A percentile compares a stretch with the other conserved stretches of the same genome.
phyloP scores from a whole-genome alignment of 1,140 invertebrate genomes.

The Drosophila persimilis region DNA sequence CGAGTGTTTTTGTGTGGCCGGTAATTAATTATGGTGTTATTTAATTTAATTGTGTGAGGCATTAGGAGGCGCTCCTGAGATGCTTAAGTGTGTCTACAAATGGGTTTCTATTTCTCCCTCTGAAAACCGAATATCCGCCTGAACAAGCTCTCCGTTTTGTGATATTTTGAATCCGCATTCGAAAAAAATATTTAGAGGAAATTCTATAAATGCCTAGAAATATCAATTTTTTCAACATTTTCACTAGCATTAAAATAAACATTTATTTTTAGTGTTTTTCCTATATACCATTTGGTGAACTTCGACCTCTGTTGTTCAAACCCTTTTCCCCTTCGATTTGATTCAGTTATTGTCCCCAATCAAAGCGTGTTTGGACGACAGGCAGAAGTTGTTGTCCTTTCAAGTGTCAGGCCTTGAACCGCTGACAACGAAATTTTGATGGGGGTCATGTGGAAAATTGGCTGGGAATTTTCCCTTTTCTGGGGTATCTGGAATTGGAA shows the following conservation, averaged over 20 bases:
- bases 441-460: slow-evolving; percentile 70
- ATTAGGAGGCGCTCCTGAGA: slow-evolving; percentile 54
- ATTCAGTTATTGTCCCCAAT: slow-evolving; percentile 40
- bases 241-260: too few species aligned
- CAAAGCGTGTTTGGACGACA: slow-evolving; percentile 28
- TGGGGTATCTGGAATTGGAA: slow-evolving; percentile 4
- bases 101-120: slow-evolving; percentile 7
- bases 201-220: not conserved
- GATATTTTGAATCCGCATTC: too few species aligned
- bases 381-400: slow-evolving; percentile 19
- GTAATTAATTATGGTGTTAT: slow-evolving; percentile 77
- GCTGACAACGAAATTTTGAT: slow-evolving; percentile 55
- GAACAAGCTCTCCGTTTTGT: too few species aligned
- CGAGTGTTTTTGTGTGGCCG: slow-evolving; percentile 22
- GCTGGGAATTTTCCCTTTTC: slow-evolving; percentile 38
- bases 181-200: not conserved
- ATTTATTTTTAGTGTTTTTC: too few species aligned
- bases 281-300: too few species aligned
- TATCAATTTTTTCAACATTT: too few species aligned
- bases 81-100: slow-evolving; percentile 24
- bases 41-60: slow-evolving; percentile 74
- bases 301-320: slow-evolving; percentile 12
- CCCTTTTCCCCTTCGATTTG: slow-evolving; percentile 30
- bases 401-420: slow-evolving; percentile 30
- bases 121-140: too few species aligned